Percentiles rank a stretch among this genome's conserved stretches.
Conservation (phyloP, 2,888 invertebrate species). For the Acanthosoma haemorrhoidale region DNA sequence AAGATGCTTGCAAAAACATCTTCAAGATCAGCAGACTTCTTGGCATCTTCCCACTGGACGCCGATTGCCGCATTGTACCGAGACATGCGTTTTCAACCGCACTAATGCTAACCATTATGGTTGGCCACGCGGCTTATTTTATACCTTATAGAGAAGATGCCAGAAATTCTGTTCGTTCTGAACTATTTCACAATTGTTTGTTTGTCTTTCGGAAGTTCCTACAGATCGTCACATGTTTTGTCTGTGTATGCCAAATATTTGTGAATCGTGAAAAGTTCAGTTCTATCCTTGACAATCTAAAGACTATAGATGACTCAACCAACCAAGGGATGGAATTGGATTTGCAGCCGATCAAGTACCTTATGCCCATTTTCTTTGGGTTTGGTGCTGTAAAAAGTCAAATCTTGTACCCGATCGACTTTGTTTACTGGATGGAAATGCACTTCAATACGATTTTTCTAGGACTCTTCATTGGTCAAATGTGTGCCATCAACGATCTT, state of each 20-base stretch:
- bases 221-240: background rate
- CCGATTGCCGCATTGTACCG: background rate
- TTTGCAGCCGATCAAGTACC: background rate
- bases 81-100: background rate
- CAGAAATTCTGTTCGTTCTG: background rate
- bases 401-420: background rate
- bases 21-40: background rate
- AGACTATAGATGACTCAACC: background rate
- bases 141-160: background rate
- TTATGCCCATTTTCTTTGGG: background rate
- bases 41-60: background rate
- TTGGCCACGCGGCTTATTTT: background rate
- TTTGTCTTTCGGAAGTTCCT: background rate
- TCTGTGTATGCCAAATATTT: background rate
- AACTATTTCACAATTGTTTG: background rate
- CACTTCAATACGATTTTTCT: background rate
- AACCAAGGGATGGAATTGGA: no score
- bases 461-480: background rate
- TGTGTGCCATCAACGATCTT: background rate
- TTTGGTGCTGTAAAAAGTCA: background rate
- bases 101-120: background rate
- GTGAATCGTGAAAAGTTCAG: background rate
- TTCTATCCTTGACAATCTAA: background rate
- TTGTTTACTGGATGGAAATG: background rate
- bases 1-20: background rate